Evolutionary conservation across 2,888 invertebrate genomes (phyloP).

Genomic region (Epicampocera succincta): DNA sequence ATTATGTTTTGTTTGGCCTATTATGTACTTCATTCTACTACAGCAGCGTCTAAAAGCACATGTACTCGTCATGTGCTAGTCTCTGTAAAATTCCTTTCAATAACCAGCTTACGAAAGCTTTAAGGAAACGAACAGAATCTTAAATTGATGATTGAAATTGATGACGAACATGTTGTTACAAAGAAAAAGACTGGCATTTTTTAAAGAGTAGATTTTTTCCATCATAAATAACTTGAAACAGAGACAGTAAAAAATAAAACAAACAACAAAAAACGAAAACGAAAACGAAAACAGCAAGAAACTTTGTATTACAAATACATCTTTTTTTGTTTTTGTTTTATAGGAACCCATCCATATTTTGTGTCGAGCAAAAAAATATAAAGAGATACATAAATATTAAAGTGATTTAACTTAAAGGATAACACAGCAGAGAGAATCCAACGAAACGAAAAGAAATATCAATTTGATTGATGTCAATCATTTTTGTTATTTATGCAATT

Average conservation of each 20-base stretch:
- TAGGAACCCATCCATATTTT: constrained; percentile 30
- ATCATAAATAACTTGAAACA: constrained; percentile 37
- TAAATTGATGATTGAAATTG: constrained; percentile 60
- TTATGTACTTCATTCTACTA: constrained; percentile 33
- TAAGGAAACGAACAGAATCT: constrained; percentile 20
- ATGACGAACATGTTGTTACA: constrained; percentile 27
- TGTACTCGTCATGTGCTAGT: neutral
- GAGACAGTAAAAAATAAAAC: neutral
- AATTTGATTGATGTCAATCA: constrained; percentile 62
- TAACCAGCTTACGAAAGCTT: constrained; percentile 7
- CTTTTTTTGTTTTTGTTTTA: constrained; percentile 26
- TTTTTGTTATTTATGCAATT: constrained; percentile 58
- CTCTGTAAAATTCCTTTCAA: neutral
- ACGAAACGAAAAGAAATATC: constrained; percentile 26
- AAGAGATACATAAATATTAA: constrained; percentile 14
- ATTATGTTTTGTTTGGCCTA: constrained; percentile 55
- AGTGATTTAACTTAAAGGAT: constrained; percentile 33
- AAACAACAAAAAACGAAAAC: too few species aligned
- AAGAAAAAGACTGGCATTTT: constrained; percentile 5
- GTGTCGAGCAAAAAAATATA: constrained; percentile 11
- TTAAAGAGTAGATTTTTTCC: constrained; percentile 17
- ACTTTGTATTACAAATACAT: too few species aligned
- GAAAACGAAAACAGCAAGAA: too few species aligned
- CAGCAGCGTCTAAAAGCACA: neutral
- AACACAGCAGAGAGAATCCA: constrained; percentile 19